phyloP scores from a whole-genome alignment of 1,140 invertebrate genomes.

The Plectus sambesii region DNA sequence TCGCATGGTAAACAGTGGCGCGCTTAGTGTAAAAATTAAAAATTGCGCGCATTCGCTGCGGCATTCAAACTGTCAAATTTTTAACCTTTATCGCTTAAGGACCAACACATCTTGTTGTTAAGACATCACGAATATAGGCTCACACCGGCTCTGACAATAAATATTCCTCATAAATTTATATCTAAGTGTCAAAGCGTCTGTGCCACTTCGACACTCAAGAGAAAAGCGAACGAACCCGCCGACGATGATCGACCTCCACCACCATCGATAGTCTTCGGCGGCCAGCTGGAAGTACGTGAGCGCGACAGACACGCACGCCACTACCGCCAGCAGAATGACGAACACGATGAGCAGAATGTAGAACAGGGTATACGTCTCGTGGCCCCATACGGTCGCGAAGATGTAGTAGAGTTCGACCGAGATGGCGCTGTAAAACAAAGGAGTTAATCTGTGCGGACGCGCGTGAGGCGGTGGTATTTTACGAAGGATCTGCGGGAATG shows the following conservation, averaged over 20 bases:
- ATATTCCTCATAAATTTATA: no score
- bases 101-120: no score
- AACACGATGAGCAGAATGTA: conserved; percentile 52
- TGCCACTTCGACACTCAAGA: no score
- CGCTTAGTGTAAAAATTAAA: no score
- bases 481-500: background rate
- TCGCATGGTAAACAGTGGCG: no score
- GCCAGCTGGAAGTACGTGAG: conserved; percentile 53
- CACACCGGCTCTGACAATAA: no score
- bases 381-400: conserved; percentile 53
- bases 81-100: no score
- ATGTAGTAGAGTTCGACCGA: conserved; percentile 55
- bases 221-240: conserved; percentile 45
- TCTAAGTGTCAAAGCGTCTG: no score
- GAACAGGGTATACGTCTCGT: conserved; percentile 51
- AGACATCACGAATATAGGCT: no score
- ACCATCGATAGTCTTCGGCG: conserved; percentile 53
- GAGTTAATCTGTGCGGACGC: conserved; percentile 8
- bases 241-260: conserved; percentile 52
- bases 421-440: conserved; percentile 48
- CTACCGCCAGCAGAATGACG: conserved; percentile 51
- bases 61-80: no score
- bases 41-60: no score
- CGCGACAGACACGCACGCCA: conserved; percentile 52
- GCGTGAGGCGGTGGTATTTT: conserved; percentile 4